These are phyloP conservation scores for Drosophila truncata DNA, from an alignment of 1,140 invertebrate genomes.

Conservation along the genomic window DNA sequence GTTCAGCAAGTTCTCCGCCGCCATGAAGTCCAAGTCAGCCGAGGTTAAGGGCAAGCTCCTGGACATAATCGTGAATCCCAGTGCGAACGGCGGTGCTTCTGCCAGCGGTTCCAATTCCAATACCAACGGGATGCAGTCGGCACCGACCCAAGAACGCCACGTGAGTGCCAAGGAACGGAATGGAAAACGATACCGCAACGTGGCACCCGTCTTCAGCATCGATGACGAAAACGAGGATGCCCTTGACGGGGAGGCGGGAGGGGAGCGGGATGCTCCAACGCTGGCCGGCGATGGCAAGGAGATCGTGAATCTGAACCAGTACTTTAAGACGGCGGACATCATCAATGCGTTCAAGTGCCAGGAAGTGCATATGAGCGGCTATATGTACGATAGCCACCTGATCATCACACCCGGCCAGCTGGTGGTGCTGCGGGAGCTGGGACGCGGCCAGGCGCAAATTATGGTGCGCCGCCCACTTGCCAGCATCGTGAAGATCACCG, in stretches of 20 bases:
- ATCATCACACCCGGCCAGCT: constrained; percentile 95
- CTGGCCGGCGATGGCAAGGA: constrained; percentile 87
- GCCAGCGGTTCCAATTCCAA: constrained; percentile 19
- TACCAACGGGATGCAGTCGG: constrained; percentile 60
- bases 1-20: constrained; percentile 92
- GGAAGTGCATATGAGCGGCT: constrained; percentile 95
- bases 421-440: constrained; percentile 93
- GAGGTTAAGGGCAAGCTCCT: constrained; percentile 97
- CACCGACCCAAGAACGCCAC: constrained; percentile 89
- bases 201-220: constrained; percentile 97
- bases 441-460: constrained; percentile 92
- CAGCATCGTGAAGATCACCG: constrained; percentile 97
- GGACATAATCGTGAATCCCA: constrained; percentile 96
- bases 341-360: constrained; percentile 95
- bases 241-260: constrained; percentile 46
- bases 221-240: constrained; percentile 94
- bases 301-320: constrained; percentile 89
- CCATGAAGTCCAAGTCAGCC: constrained; percentile 95
- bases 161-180: constrained; percentile 91
- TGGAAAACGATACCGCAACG: constrained; percentile 95
- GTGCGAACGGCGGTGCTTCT: constrained; percentile 67
- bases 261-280: constrained; percentile 50
- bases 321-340: constrained; percentile 94
- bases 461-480: constrained; percentile 94
- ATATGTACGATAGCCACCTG: constrained; percentile 94